A percentile compares a stretch with the other conserved stretches of the same genome.
Evolutionary conservation across 2,888 invertebrate genomes (phyloP).

Genomic region (Fabriciana adippe): DNA sequence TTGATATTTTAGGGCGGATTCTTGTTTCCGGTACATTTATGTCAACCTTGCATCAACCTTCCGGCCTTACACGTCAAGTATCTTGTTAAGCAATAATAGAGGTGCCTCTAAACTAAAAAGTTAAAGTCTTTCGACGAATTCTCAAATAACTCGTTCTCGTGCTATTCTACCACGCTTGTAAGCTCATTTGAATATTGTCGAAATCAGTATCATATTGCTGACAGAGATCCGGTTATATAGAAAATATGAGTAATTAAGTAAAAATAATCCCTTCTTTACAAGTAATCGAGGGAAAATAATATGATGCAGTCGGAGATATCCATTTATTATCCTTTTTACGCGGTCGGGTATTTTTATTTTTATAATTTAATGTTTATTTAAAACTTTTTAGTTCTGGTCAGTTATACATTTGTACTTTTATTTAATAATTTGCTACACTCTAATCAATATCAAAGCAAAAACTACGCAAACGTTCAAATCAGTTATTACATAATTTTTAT

Average conservation of each 20-base stretch:
- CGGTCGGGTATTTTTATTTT: no score
- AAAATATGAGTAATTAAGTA: neutral
- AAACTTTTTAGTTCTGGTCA: no score
- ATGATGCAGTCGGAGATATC: neutral
- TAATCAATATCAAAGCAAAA: no score
- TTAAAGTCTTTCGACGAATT: constrained; percentile 23
- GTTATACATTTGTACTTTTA: neutral
- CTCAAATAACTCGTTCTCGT: constrained; percentile 21
- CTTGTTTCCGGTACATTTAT: constrained; percentile 16
- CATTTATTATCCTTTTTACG: neutral
- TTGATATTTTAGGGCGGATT: constrained; percentile 11
- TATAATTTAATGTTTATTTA: no score
- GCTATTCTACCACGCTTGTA: constrained; percentile 1
- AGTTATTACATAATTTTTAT: no score
- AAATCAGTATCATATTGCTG: constrained; percentile 12
- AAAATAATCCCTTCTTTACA: neutral
- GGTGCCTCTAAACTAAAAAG: constrained; percentile 16
- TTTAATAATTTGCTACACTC: neutral
- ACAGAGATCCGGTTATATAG: constrained; percentile 3
- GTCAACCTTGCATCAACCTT: constrained; percentile 21
- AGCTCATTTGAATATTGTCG: constrained; percentile 16
- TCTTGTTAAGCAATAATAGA: constrained; percentile 11
- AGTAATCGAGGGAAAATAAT: neutral
- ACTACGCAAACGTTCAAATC: no score
- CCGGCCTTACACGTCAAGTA: constrained; percentile 9